phyloP scores from a whole-genome alignment of 1,140 invertebrate species.

The Venustaconcha ellipsiformis region DNA sequence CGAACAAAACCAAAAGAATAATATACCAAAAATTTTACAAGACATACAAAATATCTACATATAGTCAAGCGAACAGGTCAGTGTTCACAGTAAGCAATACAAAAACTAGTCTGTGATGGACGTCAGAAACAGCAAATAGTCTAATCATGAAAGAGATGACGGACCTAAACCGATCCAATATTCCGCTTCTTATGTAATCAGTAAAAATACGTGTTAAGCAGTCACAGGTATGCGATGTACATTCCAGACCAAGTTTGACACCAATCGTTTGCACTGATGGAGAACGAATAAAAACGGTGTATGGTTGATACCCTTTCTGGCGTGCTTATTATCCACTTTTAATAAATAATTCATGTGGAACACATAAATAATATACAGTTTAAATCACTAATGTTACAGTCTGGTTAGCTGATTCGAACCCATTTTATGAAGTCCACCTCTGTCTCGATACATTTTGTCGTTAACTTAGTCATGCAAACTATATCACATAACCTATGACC shows the following conservation, averaged over 20 bases:
- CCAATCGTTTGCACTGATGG: too few species aligned
- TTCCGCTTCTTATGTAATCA: too few species aligned
- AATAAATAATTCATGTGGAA: not conserved
- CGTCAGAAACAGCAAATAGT: too few species aligned
- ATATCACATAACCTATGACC: conserved; percentile 13
- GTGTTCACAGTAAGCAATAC: not conserved
- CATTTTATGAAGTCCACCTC: not conserved
- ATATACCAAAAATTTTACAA: not conserved
- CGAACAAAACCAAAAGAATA: not conserved
- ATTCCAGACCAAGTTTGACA: too few species aligned
- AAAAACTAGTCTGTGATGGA: not conserved
- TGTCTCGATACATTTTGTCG: not conserved
- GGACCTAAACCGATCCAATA: too few species aligned
- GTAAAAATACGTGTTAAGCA: too few species aligned
- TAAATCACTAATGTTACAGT: not conserved
- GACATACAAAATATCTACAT: not conserved
- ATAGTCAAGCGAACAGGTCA: not conserved
- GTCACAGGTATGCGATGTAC: too few species aligned
- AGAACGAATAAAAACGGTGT: too few species aligned
- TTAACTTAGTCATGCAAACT: not conserved
- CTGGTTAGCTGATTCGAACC: not conserved
- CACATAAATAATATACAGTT: not conserved
- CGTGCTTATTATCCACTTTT: not conserved
- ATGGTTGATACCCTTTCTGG: too few species aligned
- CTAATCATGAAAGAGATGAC: too few species aligned